Evolutionary conservation across 2,888 invertebrate species (phyloP).

Genomic region (Psococerastis gibbosa): DNA sequence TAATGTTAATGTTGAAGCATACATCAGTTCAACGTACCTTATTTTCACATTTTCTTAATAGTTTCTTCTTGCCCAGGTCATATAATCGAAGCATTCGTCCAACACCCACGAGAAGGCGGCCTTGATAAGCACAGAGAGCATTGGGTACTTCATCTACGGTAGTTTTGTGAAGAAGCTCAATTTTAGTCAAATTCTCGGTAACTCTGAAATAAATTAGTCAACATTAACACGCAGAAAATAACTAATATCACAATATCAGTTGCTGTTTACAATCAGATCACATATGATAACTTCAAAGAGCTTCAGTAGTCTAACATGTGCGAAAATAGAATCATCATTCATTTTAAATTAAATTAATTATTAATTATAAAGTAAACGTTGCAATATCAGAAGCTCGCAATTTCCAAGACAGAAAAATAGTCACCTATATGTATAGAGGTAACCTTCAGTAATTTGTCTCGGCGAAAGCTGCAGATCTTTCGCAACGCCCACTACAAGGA

Average conservation of each 20-base stretch:
- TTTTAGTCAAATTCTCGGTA: conserved; percentile 54
- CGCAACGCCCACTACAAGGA: conserved; percentile 72
- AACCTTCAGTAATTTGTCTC: conserved; percentile 60
- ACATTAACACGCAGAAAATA: conserved; percentile 12
- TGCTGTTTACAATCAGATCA: too few relatives aligned
- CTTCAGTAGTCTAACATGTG: conserved; percentile 8
- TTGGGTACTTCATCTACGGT: conserved; percentile 80
- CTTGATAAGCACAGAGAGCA: conserved; percentile 80
- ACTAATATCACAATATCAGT: too few relatives aligned
- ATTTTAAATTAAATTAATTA: conserved; percentile 10
- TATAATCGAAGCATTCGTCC: conserved; percentile 84
- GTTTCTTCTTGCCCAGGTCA: conserved; percentile 90
- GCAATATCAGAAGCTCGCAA: background rate
- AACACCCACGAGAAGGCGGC: conserved; percentile 77
- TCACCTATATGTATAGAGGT: conserved; percentile 67
- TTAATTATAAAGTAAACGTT: conserved; percentile 20
- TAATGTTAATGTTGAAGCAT: too few relatives aligned
- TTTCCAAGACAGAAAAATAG: conserved; percentile 14
- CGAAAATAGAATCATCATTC: conserved; percentile 2
- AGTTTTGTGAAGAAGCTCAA: conserved; percentile 89
- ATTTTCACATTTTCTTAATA: conserved; percentile 95
- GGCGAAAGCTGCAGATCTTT: conserved; percentile 82
- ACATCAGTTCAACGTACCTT: conserved; percentile 30
- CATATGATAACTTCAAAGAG: background rate
- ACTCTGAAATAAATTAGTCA: conserved; percentile 26